These are phyloP conservation scores for Turritopsis rubra DNA, from an alignment of 30 jellyfish, hydroid and myxozoan species.

Conservation along the genomic window DNA sequence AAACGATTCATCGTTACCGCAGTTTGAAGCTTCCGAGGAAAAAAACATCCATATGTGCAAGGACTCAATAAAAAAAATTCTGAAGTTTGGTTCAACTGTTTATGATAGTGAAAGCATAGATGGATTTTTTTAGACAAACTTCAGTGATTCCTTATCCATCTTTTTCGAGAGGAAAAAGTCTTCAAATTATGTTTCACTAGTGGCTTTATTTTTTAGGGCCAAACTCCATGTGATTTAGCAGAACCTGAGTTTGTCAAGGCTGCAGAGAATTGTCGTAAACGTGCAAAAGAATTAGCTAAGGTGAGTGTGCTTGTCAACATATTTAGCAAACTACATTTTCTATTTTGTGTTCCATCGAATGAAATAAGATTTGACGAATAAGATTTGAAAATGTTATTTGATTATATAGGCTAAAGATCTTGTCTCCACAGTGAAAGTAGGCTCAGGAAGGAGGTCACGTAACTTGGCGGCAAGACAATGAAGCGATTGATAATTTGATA, in stretches of 20 bases:
- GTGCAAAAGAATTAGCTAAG: conserved; percentile 61
- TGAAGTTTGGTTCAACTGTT: no score
- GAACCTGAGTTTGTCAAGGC: conserved; percentile 68
- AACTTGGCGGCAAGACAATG: conserved; percentile 11
- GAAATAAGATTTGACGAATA: not conserved
- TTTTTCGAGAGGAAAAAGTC: no score
- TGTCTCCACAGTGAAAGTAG: not conserved
- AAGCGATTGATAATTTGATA: not conserved
- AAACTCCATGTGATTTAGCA: conserved; percentile 85
- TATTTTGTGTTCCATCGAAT: not conserved
- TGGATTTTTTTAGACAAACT: no score
- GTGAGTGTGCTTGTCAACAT: conserved; percentile 13
- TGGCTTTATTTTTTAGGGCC: conserved; percentile 54
- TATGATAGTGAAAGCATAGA: no score
- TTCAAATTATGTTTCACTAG: no score
- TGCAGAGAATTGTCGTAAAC: conserved; percentile 72
- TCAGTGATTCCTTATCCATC: no score
- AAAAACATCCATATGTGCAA: no score
- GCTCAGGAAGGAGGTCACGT: conserved; percentile 16
- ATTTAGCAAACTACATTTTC: not conserved
- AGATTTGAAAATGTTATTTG: no score
- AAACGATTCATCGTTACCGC: no score
- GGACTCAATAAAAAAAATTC: no score
- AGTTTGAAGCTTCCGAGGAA: no score
- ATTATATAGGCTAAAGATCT: conserved; percentile 4